These are phyloP conservation scores for Pyrochroa serraticornis DNA, from an alignment of 2,888 invertebrate species.

Conservation along the genomic window DNA sequence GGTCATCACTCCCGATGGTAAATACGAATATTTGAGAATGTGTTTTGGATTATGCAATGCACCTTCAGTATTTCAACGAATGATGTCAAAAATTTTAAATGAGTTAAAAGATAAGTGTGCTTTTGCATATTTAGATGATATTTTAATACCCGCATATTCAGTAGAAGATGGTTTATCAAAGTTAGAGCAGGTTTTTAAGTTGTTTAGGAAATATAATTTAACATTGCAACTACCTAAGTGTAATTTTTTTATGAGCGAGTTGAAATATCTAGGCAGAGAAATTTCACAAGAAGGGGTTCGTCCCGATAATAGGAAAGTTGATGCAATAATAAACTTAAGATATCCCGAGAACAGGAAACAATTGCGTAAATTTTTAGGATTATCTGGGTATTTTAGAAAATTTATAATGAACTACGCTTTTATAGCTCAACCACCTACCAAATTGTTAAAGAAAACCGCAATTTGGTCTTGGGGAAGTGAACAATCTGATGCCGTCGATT, in stretches of 20 bases:
- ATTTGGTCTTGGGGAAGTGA: no score
- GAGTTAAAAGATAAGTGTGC: slow-evolving; percentile 4
- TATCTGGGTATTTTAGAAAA: no score
- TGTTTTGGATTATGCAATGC: slow-evolving; percentile 46
- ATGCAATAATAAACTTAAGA: no score
- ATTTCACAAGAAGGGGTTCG: not conserved
- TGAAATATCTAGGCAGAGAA: not conserved
- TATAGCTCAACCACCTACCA: slow-evolving; percentile 18
- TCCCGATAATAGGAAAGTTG: not conserved
- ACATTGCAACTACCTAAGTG: not conserved
- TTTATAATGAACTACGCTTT: slow-evolving; percentile 23
- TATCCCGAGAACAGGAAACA: no score
- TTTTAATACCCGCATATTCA: slow-evolving; percentile 27
- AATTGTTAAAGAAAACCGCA: no score
- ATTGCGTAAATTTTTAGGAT: no score
- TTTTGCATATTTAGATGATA: slow-evolving; percentile 31
- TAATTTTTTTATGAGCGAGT: not conserved
- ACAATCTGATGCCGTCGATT: no score
- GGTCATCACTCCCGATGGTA: slow-evolving; percentile 41
- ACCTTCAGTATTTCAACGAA: slow-evolving; percentile 42
- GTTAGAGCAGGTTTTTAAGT: not conserved
- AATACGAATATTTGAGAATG: slow-evolving; percentile 42
- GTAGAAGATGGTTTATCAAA: slow-evolving; percentile 21
- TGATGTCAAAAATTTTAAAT: slow-evolving; percentile 27
- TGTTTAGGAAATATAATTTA: not conserved